These are phyloP conservation scores for Epinephelus malabaricus DNA, from an alignment of 2,797 vertebrate species.

Conservation along the genomic window DNA sequence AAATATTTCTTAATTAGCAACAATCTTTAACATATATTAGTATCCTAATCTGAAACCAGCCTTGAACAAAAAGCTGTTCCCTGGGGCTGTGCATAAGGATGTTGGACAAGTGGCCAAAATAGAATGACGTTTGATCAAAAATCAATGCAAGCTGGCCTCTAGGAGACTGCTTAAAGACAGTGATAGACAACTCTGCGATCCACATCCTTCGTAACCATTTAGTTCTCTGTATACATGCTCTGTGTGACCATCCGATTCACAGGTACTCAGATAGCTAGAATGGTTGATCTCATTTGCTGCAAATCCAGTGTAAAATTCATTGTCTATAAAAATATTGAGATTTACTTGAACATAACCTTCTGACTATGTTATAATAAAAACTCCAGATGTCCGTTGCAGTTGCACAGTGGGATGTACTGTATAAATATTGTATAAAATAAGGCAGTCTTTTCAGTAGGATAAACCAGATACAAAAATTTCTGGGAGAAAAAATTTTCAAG, in stretches of 20 bases:
- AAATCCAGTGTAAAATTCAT: constrained; percentile 91
- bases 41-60: constrained; percentile 84
- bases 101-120: constrained; percentile 82
- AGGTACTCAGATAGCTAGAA: constrained; percentile 87
- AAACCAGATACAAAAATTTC: constrained; percentile 91
- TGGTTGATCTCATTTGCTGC: constrained; percentile 84
- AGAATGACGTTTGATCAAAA: constrained; percentile 77
- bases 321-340: constrained; percentile 94
- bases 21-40: constrained; percentile 86
- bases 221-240: constrained; percentile 78
- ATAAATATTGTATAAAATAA: constrained; percentile 99
- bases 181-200: constrained; percentile 86
- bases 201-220: constrained; percentile 81
- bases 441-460: constrained; percentile 93
- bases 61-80: constrained; percentile 78
- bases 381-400: constrained; percentile 86
- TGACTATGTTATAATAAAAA: constrained; percentile 88
- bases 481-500: constrained; percentile 85
- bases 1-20: constrained; percentile 83
- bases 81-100: constrained; percentile 82
- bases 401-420: constrained; percentile 91
- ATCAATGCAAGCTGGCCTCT: constrained; percentile 77
- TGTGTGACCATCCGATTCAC: constrained; percentile 82
- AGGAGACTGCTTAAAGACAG: constrained; percentile 82
- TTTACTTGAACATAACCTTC: constrained; percentile 89